These are phyloP conservation scores for Crotophaga sulcirostris DNA, from an alignment of 2,113 vertebrate genomes.

Conservation along the genomic window DNA sequence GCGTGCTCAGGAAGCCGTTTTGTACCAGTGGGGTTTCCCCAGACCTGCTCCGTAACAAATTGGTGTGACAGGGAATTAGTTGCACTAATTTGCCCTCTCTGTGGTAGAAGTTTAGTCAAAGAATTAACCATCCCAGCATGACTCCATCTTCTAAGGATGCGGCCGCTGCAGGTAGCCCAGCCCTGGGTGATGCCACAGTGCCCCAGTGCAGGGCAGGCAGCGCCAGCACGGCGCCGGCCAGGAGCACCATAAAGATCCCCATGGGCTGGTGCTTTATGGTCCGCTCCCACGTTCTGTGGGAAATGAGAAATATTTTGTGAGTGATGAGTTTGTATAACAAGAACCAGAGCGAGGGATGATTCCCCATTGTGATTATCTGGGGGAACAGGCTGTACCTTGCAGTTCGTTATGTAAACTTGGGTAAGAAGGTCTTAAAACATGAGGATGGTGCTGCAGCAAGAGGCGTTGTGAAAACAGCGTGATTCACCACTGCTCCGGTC, in stretches of 20 bases:
- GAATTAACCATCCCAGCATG: not conserved
- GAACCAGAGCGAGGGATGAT: not conserved
- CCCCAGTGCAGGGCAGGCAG: not conserved
- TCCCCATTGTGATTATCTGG: not conserved
- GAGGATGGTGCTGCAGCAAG: not conserved
- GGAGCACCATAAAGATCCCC: not conserved
- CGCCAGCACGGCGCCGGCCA: fast-evolving
- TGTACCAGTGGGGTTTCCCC: not conserved
- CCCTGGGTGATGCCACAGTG: not conserved
- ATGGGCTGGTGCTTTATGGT: not conserved
- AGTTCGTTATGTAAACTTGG: constrained; percentile 27
- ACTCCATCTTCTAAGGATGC: not conserved
- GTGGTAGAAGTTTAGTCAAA: not conserved
- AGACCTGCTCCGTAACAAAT: not conserved
- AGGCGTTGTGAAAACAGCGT: not conserved
- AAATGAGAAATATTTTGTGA: constrained; percentile 37
- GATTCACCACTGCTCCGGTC: not conserved
- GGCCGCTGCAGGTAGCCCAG: not conserved
- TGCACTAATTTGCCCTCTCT: not conserved
- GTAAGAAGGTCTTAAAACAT: constrained; percentile 46
- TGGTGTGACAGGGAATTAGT: not conserved
- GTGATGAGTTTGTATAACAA: not conserved
- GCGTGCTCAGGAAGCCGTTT: not conserved
- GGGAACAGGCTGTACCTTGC: constrained; percentile 32
- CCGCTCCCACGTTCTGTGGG: not conserved